Percentiles rank a stretch among this genome's conserved stretches.
These are phyloP conservation scores for Apistogramma diplotaenia DNA, from an alignment of 2,113 vertebrate species.

Conservation along the genomic window DNA sequence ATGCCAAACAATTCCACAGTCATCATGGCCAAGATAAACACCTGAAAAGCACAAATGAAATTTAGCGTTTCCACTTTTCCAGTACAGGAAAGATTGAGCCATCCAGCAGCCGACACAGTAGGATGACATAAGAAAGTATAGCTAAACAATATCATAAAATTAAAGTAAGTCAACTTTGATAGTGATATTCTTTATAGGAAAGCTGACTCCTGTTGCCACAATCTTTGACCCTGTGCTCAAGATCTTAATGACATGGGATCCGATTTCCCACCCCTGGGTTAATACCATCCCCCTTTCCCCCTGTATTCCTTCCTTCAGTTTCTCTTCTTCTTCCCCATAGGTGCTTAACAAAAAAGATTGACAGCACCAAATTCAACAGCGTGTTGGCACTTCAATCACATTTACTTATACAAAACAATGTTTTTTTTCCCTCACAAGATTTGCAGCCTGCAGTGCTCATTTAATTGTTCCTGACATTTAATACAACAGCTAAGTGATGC, in stretches of 20 bases:
- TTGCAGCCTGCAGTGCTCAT: neutral
- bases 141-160: neutral
- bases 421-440: constrained; percentile 13
- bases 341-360: constrained; percentile 45
- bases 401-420: constrained; percentile 1
- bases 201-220: constrained; percentile 27
- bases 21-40: constrained; percentile 94
- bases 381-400: neutral
- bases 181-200: neutral
- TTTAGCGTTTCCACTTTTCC: neutral
- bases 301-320: neutral
- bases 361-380: constrained; percentile 45
- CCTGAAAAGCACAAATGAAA: constrained; percentile 70
- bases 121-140: neutral
- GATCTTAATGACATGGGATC: constrained; percentile 57
- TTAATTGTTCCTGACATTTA: constrained; percentile 21
- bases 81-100: neutral
- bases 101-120: neutral
- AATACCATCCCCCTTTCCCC: neutral
- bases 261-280: constrained; percentile 62
- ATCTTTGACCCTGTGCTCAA: constrained; percentile 52
- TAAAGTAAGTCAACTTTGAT: neutral
- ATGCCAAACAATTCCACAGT: constrained; percentile 97
- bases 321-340: constrained; percentile 33
- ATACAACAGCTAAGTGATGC: neutral